A percentile compares a stretch with the other conserved stretches of the same genome.
Evolutionary conservation across 2,888 invertebrate species (phyloP).

Genomic region (Catonia carolina): DNA sequence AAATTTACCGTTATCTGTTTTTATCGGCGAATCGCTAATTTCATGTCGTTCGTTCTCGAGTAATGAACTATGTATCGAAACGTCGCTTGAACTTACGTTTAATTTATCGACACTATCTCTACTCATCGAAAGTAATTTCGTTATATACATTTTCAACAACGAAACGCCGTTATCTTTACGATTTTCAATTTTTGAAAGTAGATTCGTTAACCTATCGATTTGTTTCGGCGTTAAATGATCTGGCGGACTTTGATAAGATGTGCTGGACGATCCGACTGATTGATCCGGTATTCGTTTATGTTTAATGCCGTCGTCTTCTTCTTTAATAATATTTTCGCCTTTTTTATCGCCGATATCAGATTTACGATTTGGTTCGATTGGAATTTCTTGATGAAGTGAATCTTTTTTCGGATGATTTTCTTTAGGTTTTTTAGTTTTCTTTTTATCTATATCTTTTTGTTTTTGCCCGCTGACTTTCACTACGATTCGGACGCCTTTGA

Average conservation of each 20-base stretch:
- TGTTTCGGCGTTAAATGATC: constrained; percentile 2
- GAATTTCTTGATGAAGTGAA: no score
- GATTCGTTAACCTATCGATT: neutral
- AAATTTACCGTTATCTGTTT: no score
- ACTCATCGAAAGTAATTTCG: neutral
- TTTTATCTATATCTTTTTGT: neutral
- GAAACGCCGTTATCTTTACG: constrained; percentile 2
- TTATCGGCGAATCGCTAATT: no score
- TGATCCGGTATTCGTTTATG: no score
- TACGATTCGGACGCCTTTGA: neutral
- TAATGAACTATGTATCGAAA: neutral
- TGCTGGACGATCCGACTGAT: neutral
- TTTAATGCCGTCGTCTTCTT: no score
- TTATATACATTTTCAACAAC: neutral
- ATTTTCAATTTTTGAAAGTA: neutral
- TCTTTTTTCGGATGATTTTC: no score
- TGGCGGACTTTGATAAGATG: constrained; percentile 1
- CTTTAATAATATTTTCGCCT: no score
- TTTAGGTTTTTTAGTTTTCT: neutral
- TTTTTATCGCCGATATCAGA: no score
- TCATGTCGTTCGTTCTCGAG: no score
- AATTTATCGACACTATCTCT: constrained; percentile 3
- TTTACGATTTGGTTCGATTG: no score
- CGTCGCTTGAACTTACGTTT: constrained; percentile 1
- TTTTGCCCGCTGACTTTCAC: constrained; percentile 1